Evolutionary conservation across 2,888 invertebrate species (phyloP).

Genomic region (Villa cingulata): DNA sequence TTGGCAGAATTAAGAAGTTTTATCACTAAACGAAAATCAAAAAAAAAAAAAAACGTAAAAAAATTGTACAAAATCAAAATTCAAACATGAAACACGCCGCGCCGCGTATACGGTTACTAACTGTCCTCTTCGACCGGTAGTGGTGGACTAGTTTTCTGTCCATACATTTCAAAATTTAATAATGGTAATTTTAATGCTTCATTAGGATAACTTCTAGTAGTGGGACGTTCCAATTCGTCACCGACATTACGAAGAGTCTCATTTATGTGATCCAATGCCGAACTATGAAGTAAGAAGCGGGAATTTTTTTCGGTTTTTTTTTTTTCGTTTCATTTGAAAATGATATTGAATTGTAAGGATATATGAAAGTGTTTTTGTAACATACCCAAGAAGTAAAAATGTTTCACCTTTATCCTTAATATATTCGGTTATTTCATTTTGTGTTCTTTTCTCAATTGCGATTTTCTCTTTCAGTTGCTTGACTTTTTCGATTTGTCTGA

Average conservation of each 20-base stretch:
- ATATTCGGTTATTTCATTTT: conserved; percentile 16
- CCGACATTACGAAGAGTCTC: conserved; percentile 29
- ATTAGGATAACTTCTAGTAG: conserved; percentile 24
- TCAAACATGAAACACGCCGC: no score
- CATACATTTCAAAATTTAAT: conserved; percentile 28
- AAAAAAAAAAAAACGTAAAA: not conserved
- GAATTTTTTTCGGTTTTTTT: not conserved
- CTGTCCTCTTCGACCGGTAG: conserved; percentile 26
- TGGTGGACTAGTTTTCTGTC: conserved; percentile 26
- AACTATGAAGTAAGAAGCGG: conserved; percentile 2
- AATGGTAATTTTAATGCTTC: conserved; percentile 28
- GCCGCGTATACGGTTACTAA: conserved; percentile 13
- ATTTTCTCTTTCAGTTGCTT: conserved; percentile 20
- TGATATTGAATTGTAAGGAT: no score
- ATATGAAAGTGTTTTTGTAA: not conserved
- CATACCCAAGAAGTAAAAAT: conserved; percentile 27
- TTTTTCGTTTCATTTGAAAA: not conserved
- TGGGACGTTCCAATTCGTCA: conserved; percentile 15
- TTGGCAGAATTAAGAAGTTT: conserved; percentile 9
- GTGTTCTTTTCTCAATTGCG: conserved; percentile 14
- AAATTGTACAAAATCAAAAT: not conserved
- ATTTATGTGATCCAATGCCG: conserved; percentile 12
- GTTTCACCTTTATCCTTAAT: conserved; percentile 24
- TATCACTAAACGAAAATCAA: conserved; percentile 5
- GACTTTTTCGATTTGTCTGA: conserved; percentile 24